Evolutionary conservation across 2,113 vertebrate genomes (phyloP), one percentile per base, ranked within the genome.

Genomic region (Parotia lawesii): DNA sequence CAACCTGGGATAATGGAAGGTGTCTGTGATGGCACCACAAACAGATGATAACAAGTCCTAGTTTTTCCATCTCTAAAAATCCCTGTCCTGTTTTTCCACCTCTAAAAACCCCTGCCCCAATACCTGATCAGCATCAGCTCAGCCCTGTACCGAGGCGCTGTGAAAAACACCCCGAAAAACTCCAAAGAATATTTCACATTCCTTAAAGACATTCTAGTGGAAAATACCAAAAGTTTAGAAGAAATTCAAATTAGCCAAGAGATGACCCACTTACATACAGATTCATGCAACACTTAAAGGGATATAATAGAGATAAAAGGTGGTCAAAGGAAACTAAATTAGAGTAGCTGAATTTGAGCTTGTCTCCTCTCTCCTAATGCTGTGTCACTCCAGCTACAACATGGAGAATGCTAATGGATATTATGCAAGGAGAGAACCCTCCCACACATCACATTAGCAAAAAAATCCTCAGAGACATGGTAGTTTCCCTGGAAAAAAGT

Each of bases 371-470:
- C 62, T 31, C 45, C 71, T 66, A 74, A 74, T 62, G 71, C 56
- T 61, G 31, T 56, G 54, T 57, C 75, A 83, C 75, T 95, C 79
- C 61, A 88, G 48, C 72, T 79, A 70, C 44, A 90, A 50, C 35
- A 47, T 17, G 45, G 57, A 71, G 71, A 90, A 90, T 77, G 83
- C 48, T 86, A 90, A 93, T 90, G 22, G n/a, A 24, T 7, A 27
- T 94, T 90, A 91, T 93, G 70, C 82, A 95, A 90, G 82, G 44
- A 94, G 86, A 89, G 35, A 93, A 88, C 85, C 91, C 93, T 96
- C 93, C 82, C 82, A 95, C 67, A 1, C 50, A 19, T 27, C 37
- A 66, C 67, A 91, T 65, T 79, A 83, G 67, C 60, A 73, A 87
- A 83, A 78, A 78, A 70, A 14, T 51, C 87, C 75, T 89, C 12